A percentile compares a stretch with the other conserved stretches of the same genome.
Conservation (phyloP, 2,888 invertebrate genomes). For the Aspidiotus rigidus region DNA sequence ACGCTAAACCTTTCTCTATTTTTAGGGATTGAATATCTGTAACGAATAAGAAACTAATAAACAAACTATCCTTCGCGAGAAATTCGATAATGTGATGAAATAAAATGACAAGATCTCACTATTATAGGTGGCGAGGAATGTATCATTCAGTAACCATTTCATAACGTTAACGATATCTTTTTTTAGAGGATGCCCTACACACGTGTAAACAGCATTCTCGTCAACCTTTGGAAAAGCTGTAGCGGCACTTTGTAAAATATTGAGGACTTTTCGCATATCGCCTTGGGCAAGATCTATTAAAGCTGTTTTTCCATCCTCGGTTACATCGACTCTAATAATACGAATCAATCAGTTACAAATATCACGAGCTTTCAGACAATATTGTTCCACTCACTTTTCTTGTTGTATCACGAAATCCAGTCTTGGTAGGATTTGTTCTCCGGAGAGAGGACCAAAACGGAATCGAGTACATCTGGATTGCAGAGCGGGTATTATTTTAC, state of each 20-base stretch:
- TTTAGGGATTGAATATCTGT: conserved; percentile 73
- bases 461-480: conserved; percentile 97
- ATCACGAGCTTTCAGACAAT: not conserved
- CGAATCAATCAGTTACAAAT: not conserved
- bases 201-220: conserved; percentile 86
- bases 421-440: conserved; percentile 80
- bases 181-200: conserved; percentile 91
- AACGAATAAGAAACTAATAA: conserved; percentile 38
- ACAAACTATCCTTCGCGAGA: not conserved
- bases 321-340: conserved; percentile 59
- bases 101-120: conserved; percentile 48
- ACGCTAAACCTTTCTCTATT: conserved; percentile 78
- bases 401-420: conserved; percentile 70
- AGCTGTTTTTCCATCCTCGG: conserved; percentile 81
- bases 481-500: conserved; percentile 96
- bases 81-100: not conserved
- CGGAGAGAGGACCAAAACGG: conserved; percentile 80
- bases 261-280: conserved; percentile 95
- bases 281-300: conserved; percentile 82
- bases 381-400: conserved; percentile 58
- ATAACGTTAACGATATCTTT: conserved; percentile 80
- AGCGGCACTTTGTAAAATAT: conserved; percentile 92
- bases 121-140: conserved; percentile 63
- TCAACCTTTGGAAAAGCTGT: conserved; percentile 82
- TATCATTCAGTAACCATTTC: conserved; percentile 72